Evolutionary conservation across 2,888 invertebrate genomes (phyloP), one percentile per base, ranked within the genome.

Genomic region (Melangyna quadrimaculata): DNA sequence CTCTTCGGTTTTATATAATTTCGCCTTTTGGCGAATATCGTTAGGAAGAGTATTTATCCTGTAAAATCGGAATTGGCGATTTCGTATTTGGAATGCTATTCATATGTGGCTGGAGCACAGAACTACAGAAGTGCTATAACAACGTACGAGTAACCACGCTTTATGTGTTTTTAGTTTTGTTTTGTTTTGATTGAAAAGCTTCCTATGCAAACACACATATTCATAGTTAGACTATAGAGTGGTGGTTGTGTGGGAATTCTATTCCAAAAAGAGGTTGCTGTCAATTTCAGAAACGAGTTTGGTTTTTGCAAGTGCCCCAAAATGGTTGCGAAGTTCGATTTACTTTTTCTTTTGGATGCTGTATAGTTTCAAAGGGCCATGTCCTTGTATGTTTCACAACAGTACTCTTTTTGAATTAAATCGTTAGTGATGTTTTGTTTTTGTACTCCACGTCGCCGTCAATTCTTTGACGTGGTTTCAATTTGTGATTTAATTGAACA

Each of bases 1-100:
- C 29, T 29, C 27, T 4, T 72, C 51, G 65, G 57, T 65, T 78
- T 78, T 78, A 45, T 55, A 67, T 67, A 57, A 65, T 72, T 65
- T 65, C 72, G 57, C 29, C 61, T 24, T 40, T 27, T 40, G n/a
- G n/a, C 10, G 24, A 17, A 43, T 61, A 37, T 37, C 32, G 37
- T 43, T n/a, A 40, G 37, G 19, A 27, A 48, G 57, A 65, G 72
- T 72, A 57, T 78, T 78, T 78, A 59, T 78, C 37, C 43, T 63
- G 63, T 55, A 78, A 78, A 65, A 43, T 55, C 43, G 32, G 63
- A 63, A 71, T 14, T 45, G 32, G 19, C 22, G 22, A 59, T 35
- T 59, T 59, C 2, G 35, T 59, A 12, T 22, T 35, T 37, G 35
- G 35, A 14, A 35, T 32, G 19, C 22, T 35, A 14, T 55, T 32